Evolutionary conservation across 2,888 invertebrate genomes (phyloP), one percentile per base, ranked within the genome.

Genomic region (Mamestra brassicae): DNA sequence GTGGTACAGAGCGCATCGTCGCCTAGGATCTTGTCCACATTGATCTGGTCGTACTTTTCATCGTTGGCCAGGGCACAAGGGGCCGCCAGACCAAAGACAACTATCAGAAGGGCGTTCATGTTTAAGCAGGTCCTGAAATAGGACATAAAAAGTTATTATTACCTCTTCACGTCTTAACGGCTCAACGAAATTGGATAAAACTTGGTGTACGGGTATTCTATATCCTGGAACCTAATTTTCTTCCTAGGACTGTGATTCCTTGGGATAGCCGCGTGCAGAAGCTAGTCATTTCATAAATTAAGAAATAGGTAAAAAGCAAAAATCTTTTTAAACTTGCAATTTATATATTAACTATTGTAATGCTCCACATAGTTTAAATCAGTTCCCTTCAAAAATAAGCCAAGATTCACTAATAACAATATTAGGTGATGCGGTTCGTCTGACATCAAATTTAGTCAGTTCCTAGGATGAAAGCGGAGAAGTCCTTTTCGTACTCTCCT

Each of bases 21-120:
- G 0, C 52, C 90, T 0, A 96, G 70, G 52, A 96, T 92, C 80
- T 94, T 95, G 74, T 95, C 94, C 0, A 93, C 92, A 58, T 96
- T 95, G 0, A 95, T 82, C 76, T 93, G 92, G 78, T 95, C 95
- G 64, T 93, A 96, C 3, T 88, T 90, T 71, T 93, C 94, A 71
- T 96, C 95, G 72, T 96, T 96, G 75, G 92, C 90, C 61, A 93
- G 62, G 52, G 90, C 93, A 58, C 89, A 72, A 1, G 90, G 84
- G 6, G 78, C 78, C 4, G 87, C 84, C 67, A 91, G 17, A 34
- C 87, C 89, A 42, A 89, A 70, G 11, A 91, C 63, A 52, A 87
- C 86, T 17, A 92, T 50, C 17, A 90, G 64, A 45, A 89, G 60
- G 4, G 83, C 61, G 38, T 90, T 87, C 93, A 93, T 93, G 68